These are phyloP conservation scores for Epinephelus coioides DNA, from an alignment of 2,797 vertebrate species.

Conservation along the genomic window DNA sequence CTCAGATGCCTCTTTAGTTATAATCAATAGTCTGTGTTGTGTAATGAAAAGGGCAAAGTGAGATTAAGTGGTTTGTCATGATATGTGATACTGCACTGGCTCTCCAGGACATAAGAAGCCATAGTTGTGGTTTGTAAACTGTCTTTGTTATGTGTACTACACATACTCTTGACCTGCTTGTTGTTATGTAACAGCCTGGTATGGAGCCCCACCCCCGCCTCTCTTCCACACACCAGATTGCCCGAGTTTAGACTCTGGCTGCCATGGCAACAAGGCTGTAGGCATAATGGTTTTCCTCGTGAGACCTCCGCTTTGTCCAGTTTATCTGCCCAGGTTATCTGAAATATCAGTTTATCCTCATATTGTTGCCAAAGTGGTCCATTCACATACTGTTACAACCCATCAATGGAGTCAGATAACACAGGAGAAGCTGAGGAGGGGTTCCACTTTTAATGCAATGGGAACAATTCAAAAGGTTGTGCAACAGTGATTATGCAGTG, in stretches of 20 bases:
- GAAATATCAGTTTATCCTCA: slow-evolving; percentile 4
- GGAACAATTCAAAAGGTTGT: slow-evolving; percentile 27
- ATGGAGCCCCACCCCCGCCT: slow-evolving; percentile 37
- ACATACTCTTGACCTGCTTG: slow-evolving; percentile 28
- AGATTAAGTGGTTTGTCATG: background rate
- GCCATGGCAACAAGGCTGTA: slow-evolving; percentile 54
- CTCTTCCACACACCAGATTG: slow-evolving; percentile 43
- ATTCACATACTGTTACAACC: background rate
- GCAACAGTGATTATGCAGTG: slow-evolving; percentile 14
- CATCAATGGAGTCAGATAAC: slow-evolving; percentile 9
- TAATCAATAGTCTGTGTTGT: background rate
- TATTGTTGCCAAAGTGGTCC: background rate
- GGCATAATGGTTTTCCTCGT: slow-evolving; percentile 10
- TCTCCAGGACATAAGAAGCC: background rate
- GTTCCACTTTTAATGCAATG: background rate
- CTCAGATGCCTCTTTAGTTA: slow-evolving; percentile 16
- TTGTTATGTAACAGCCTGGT: slow-evolving; percentile 50
- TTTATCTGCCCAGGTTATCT: slow-evolving; percentile 23
- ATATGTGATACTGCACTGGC: background rate
- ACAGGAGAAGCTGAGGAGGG: background rate
- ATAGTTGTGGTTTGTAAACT: background rate
- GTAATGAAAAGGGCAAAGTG: background rate
- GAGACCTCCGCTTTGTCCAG: slow-evolving; percentile 9
- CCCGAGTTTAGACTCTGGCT: slow-evolving; percentile 25
- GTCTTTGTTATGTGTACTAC: slow-evolving; percentile 23